Conservation (phyloP, 35 echinoderm and acorn worm genomes). For the Heliocidaris erythrogramma region DNA sequence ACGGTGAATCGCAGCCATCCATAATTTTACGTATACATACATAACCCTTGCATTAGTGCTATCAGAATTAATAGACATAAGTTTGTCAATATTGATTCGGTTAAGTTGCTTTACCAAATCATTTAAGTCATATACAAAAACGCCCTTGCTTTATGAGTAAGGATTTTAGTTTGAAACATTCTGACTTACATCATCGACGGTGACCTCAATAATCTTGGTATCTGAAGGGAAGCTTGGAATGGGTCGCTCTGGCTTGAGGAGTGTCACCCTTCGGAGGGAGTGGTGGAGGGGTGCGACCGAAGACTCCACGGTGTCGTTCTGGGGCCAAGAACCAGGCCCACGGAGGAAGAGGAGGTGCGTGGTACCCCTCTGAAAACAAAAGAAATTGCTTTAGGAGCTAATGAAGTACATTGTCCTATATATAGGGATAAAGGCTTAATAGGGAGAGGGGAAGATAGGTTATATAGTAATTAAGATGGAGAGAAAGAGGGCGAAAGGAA, state of each 20-base stretch:
- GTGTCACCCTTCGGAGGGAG: slow-evolving; percentile 33
- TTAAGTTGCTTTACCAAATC: not conserved
- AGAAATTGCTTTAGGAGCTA: no score
- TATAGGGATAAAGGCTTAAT: no score
- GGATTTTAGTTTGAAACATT: not conserved
- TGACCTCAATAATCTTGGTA: slow-evolving; percentile 50
- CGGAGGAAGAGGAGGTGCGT: slow-evolving; percentile 33
- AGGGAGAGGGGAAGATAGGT: no score
- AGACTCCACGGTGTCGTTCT: slow-evolving; percentile 28
- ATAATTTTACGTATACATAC: no score
- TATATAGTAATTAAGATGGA: not conserved
- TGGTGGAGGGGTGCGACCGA: not conserved
- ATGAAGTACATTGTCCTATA: no score
- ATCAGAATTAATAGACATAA: no score
- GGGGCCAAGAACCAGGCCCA: slow-evolving; percentile 28
- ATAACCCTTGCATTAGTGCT: no score
- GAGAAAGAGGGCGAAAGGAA: not conserved
- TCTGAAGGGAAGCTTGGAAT: slow-evolving; percentile 42
- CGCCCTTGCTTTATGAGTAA: not conserved
- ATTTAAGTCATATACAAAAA: not conserved
- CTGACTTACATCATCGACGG: slow-evolving; percentile 57
- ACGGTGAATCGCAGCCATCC: no score
- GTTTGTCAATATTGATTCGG: no score
- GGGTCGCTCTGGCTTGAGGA: slow-evolving; percentile 46
- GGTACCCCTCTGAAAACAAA: slow-evolving; percentile 33